These are phyloP conservation scores for Oryzias sinensis DNA, from an alignment of 2,797 vertebrate species.

Conservation along the genomic window DNA sequence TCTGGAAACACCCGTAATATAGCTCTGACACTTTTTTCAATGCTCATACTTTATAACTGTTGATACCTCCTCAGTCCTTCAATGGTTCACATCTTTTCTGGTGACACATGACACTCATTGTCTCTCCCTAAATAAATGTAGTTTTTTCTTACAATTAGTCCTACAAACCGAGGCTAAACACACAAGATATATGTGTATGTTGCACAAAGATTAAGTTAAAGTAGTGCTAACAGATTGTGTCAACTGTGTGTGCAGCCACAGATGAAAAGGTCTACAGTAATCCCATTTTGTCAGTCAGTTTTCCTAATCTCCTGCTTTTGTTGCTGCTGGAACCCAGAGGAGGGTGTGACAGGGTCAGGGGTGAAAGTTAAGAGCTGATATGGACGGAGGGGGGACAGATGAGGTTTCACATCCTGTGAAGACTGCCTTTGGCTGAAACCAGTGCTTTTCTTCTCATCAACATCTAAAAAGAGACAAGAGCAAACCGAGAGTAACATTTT, in stretches of 20 bases:
- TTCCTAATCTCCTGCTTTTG: conserved; percentile 75
- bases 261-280: conserved; percentile 74
- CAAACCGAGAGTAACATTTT: conserved; percentile 36
- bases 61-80: not conserved
- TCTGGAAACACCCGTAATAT: not conserved
- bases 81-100: not conserved
- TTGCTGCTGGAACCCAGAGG: conserved; percentile 68
- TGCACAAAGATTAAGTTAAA: conserved; percentile 69
- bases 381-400: conserved; percentile 63
- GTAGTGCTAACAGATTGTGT: conserved; percentile 72
- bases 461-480: conserved; percentile 58
- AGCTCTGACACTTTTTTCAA: not conserved
- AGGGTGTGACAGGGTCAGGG: conserved; percentile 77
- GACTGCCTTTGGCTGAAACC: conserved; percentile 58
- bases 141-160: conserved; percentile 49
- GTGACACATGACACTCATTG: conserved; percentile 10
- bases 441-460: conserved; percentile 41
- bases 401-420: conserved; percentile 62
- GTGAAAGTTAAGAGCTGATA: conserved; percentile 77
- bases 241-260: conserved; percentile 62
- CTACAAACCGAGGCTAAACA: conserved; percentile 54
- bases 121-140: conserved; percentile 38
- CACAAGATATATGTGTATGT: conserved; percentile 67
- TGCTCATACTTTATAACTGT: not conserved
- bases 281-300: conserved; percentile 70